Evolutionary conservation across 1,140 invertebrate species (phyloP).

Genomic region (Hesperophylax magnus): DNA sequence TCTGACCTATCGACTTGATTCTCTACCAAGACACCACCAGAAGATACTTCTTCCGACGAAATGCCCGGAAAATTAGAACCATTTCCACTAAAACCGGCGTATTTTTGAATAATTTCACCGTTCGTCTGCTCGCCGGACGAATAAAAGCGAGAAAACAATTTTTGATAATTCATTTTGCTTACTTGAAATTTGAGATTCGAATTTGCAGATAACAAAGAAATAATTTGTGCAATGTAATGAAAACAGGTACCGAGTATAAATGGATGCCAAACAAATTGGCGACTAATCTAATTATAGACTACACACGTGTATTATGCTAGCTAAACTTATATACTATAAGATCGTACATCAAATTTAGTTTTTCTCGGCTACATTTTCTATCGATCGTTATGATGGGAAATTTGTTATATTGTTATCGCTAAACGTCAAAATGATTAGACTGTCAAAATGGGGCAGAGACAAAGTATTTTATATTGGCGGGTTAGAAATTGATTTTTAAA

Average conservation of each 20-base stretch:
- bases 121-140: constrained; percentile 33
- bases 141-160: constrained; percentile 54
- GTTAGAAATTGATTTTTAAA: no score
- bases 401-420: constrained; percentile 21
- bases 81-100: constrained; percentile 38
- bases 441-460: constrained; percentile 24
- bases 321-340: constrained; percentile 37
- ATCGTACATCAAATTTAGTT: constrained; percentile 23
- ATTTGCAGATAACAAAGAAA: constrained; percentile 17
- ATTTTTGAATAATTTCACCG: constrained; percentile 50
- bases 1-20: constrained; percentile 33
- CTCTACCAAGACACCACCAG: constrained; percentile 14
- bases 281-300: constrained; percentile 50
- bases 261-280: constrained; percentile 30
- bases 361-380: background rate
- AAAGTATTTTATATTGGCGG: background rate
- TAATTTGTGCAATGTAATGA: background rate
- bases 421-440: constrained; percentile 32
- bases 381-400: background rate
- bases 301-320: constrained; percentile 29
- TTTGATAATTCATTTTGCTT: constrained; percentile 54
- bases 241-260: constrained; percentile 19
- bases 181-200: background rate
- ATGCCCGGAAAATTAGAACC: constrained; percentile 19
- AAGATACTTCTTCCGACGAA: constrained; percentile 20